Evolutionary conservation across 2,888 invertebrate genomes (phyloP).

Genomic region (Cheiracanthium punctorium): DNA sequence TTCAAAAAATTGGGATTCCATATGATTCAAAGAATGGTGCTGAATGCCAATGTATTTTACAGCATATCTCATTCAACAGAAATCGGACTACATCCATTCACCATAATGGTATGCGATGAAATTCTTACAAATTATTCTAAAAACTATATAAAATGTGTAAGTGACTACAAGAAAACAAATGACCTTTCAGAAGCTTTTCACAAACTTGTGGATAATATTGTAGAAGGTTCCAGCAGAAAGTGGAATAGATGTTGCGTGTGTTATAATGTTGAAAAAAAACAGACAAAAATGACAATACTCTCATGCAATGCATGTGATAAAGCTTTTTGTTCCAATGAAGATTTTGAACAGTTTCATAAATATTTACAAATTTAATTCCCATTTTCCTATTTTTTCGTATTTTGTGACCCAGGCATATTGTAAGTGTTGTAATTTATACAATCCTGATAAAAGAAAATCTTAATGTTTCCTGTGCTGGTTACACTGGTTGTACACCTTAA

Average conservation of each 20-base stretch:
- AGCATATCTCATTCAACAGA: background rate
- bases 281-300: background rate
- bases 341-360: background rate
- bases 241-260: background rate
- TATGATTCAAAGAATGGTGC: background rate
- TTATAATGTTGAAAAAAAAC: background rate
- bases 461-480: too few relatives aligned
- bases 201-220: background rate
- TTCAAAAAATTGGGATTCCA: slow-evolving; percentile 1
- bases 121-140: background rate
- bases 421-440: too few relatives aligned
- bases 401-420: too few relatives aligned
- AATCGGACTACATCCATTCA: background rate
- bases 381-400: too few relatives aligned
- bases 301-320: background rate
- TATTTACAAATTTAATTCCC: background rate
- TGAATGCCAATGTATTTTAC: background rate
- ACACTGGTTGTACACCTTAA: too few relatives aligned
- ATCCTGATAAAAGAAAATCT: too few relatives aligned
- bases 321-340: background rate
- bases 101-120: background rate
- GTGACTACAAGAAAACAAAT: background rate
- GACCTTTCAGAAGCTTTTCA: too few relatives aligned
- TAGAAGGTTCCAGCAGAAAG: background rate
- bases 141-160: background rate